Conservation (phyloP, 2,113 vertebrate species). For the Tauraco erythrolophus region DNA sequence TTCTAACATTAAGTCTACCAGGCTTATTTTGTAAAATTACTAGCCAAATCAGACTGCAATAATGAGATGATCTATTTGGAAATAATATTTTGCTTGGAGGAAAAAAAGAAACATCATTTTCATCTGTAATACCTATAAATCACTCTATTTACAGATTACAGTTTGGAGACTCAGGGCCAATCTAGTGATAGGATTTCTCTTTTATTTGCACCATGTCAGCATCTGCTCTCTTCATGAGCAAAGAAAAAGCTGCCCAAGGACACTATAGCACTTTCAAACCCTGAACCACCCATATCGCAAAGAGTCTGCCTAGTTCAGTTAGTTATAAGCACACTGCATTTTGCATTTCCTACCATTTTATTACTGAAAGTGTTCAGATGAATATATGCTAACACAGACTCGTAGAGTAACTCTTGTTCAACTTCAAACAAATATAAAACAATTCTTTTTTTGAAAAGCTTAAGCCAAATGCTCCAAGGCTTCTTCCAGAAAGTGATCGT, state of each 20-base stretch:
- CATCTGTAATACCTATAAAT: conserved; percentile 7
- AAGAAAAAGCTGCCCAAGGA: conserved; percentile 45
- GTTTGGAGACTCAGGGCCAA: neutral
- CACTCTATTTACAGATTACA: conserved; percentile 5
- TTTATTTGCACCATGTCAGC: neutral
- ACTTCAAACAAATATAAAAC: neutral
- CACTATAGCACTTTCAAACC: conserved; percentile 5
- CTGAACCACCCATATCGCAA: neutral
- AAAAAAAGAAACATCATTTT: neutral
- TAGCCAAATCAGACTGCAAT: neutral
- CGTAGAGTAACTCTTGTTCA: neutral
- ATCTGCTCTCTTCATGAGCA: conserved; percentile 7
- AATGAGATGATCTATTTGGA: conserved; percentile 7
- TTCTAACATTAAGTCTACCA: neutral
- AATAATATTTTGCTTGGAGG: neutral
- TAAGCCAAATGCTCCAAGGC: neutral
- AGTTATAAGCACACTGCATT: neutral
- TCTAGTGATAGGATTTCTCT: conserved; percentile 32
- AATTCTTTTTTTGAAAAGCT: neutral
- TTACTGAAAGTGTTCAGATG: neutral
- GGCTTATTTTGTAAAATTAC: neutral
- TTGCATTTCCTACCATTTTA: neutral
- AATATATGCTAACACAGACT: neutral
- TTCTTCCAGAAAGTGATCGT: neutral
- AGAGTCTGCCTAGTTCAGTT: neutral